Base-by-base conservation (phyloP, 2,888 invertebrate species). In the Torymus aiolomorphi region DNA sequence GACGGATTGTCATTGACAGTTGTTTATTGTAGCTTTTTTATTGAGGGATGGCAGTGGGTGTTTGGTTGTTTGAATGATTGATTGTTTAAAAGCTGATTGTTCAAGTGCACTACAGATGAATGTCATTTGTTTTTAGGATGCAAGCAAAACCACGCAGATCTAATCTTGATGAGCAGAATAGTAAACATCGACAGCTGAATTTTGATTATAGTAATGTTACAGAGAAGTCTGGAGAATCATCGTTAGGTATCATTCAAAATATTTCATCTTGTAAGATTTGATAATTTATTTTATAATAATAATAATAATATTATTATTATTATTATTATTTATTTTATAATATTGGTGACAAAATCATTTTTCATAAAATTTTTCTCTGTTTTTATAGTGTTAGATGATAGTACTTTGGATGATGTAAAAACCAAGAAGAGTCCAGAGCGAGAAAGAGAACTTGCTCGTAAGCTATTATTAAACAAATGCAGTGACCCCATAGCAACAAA, bases 241-340 rank as follows among this genome's bases (percentile, higher is more conserved):
- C 88, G 0, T 82, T 89, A 52, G 89, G 89, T 42, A 85, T 89
- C 63, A 80, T 89, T 18, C 83, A 86, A n/a, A 87, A 87, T 71
- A 84, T 88, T 70, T 87, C 88, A 24, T 85, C 84, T 10, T 83
- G 88, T 87, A 72, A 80, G 62, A 18, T 66, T 51, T 62, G 5
- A 54, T 14, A 52, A 20, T 20, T 51, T 31, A 10, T 13, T 57
- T 24, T 61, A n/a, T n/a, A n/a, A n/a, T n/a, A n/a, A n/a, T n/a
- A n/a, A n/a, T n/a, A n/a, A n/a, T n/a, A n/a, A n/a, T n/a, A n/a
- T n/a, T n/a, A n/a, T n/a, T n/a, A n/a, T n/a, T n/a, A n/a, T n/a
- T n/a, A n/a, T n/a, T n/a, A 52, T 54, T n/a, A 10, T 11, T 14
- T 10, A 24, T 49, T 65, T 54, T 14, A 8, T 11, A 13, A 20